Conservation (phyloP, 2,888 invertebrate genomes). For the Tipula unca region DNA sequence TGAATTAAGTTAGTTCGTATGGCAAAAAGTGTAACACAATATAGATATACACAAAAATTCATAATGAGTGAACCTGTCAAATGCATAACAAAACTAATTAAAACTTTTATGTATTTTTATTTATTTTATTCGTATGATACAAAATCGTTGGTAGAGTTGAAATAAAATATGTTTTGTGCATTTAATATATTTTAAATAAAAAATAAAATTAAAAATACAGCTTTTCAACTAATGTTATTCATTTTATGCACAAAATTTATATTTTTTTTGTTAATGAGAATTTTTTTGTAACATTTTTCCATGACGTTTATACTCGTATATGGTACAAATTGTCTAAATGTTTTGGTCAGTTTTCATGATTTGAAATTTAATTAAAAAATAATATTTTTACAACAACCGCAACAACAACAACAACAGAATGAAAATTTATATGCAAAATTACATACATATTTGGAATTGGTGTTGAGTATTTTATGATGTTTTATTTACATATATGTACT, state of each 20-base stretch:
- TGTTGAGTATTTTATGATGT: neutral
- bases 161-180: neutral
- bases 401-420: neutral
- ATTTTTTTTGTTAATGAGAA: neutral
- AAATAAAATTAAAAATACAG: too few relatives aligned
- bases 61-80: slow-evolving; percentile 14
- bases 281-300: neutral
- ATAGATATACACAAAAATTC: neutral
- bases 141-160: neutral
- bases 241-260: neutral
- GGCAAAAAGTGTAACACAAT: neutral
- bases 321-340: neutral
- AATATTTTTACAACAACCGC: neutral
- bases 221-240: neutral
- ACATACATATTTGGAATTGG: neutral
- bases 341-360: slow-evolving; percentile 9
- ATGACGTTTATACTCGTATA: neutral
- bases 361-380: neutral
- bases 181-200: neutral
- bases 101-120: neutral
- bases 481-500: neutral
- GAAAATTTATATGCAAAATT: neutral
- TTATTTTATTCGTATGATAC: neutral
- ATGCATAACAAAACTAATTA: slow-evolving; percentile 14
- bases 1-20: neutral